Percentiles rank a stretch among this genome's conserved stretches.
phyloP scores from a whole-genome alignment of 2,797 vertebrate genomes.

The Gallinago stenura region DNA sequence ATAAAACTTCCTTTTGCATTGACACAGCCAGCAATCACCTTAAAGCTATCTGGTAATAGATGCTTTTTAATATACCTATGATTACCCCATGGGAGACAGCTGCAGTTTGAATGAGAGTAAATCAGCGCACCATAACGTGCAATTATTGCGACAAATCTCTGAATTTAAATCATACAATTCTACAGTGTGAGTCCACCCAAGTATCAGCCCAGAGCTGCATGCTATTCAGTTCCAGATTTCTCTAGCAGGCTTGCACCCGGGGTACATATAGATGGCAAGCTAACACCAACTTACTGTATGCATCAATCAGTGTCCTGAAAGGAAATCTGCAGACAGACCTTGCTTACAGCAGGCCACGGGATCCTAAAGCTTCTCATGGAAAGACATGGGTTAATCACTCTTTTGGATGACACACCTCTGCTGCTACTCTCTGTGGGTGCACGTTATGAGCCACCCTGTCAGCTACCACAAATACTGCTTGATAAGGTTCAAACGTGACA shows the following conservation, averaged over 20 bases:
- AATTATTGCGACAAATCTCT: not conserved
- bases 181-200: not conserved
- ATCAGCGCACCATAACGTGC: slow-evolving; percentile 17
- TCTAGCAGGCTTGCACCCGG: not conserved
- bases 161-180: not conserved
- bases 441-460: not conserved
- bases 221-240: not conserved
- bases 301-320: not conserved
- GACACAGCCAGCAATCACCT: slow-evolving; percentile 12
- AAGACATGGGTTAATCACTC: not conserved
- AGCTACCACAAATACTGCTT: not conserved
- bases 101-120: slow-evolving; percentile 13
- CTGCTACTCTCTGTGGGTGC: not conserved
- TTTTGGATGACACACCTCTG: not conserved
- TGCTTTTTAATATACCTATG: not conserved
- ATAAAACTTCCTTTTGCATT: not conserved
- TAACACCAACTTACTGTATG: fast-evolving
- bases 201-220: not conserved
- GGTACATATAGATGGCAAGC: not conserved
- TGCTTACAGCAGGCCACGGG: not conserved
- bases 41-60: slow-evolving; percentile 20
- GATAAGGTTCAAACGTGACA: not conserved
- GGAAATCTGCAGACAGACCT: not conserved
- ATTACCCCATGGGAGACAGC: not conserved
- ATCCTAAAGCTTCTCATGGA: not conserved